Conservation (phyloP, 2,888 invertebrate genomes). For the Tethea ocularis region DNA sequence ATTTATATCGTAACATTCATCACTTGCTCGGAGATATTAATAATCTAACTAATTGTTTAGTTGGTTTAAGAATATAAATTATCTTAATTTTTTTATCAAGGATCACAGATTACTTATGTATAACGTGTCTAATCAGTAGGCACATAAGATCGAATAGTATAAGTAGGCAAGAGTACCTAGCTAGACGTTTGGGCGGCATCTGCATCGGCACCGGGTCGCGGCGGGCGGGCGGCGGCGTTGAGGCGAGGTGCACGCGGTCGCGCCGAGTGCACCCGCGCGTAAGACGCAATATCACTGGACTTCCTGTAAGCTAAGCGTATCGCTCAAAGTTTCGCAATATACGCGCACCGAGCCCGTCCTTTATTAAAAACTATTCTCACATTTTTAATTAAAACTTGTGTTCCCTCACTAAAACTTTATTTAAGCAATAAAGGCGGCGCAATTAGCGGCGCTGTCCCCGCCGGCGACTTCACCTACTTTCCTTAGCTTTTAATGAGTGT, state of each 20-base stretch:
- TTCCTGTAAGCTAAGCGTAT: conserved; percentile 80
- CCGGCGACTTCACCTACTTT: conserved; percentile 83
- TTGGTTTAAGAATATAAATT: too few species aligned
- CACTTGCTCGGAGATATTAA: too few species aligned
- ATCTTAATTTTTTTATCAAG: too few species aligned
- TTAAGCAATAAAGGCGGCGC: conserved; percentile 83
- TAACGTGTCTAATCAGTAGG: too few species aligned
- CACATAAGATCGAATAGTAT: too few species aligned
- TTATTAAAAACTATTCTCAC: conserved; percentile 84
- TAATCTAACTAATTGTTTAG: too few species aligned
- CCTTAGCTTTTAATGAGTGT: conserved; percentile 82
- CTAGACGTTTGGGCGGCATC: conserved; percentile 12
- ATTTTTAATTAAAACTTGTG: conserved; percentile 84
- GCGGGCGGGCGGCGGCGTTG: conserved; percentile 17
- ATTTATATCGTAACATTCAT: too few species aligned
- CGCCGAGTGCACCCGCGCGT: conserved; percentile 36
- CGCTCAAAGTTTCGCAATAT: conserved; percentile 83
- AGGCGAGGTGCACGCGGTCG: conserved; percentile 22
- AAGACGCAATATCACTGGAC: conserved; percentile 70
- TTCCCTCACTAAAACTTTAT: conserved; percentile 83
- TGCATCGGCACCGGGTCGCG: conserved; percentile 19
- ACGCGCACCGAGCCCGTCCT: conserved; percentile 79
- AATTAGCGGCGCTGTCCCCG: conserved; percentile 83
- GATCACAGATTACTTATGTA: too few species aligned
- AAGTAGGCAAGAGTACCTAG: too few species aligned